Evolutionary conservation across 2,113 vertebrate species (phyloP).

Genomic region (Epinephelus moara): DNA sequence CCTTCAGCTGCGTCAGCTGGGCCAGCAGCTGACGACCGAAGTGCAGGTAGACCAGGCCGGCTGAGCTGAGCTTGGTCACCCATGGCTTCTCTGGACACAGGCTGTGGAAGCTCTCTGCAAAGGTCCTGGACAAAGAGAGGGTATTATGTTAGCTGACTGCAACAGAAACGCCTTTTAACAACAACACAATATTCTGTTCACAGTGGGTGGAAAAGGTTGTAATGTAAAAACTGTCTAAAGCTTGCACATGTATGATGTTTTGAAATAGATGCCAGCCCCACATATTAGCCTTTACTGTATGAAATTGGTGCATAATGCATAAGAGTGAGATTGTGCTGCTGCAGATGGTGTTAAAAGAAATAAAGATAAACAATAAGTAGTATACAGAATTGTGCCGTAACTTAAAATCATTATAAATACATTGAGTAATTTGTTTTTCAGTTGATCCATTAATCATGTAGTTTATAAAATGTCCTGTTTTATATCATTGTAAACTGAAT

Average conservation of each 20-base stretch:
- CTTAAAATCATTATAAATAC: background rate
- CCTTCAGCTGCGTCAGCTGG: slow-evolving; percentile 83
- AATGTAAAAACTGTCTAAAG: background rate
- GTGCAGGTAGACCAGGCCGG: slow-evolving; percentile 92
- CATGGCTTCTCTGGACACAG: slow-evolving; percentile 91
- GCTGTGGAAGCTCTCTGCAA: slow-evolving; percentile 89
- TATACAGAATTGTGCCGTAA: too few relatives aligned
- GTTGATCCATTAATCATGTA: background rate
- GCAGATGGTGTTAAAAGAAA: too few relatives aligned
- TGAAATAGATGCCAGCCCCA: background rate
- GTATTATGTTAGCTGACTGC: background rate
- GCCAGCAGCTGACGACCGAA: slow-evolving; percentile 90
- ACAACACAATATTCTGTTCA: background rate
- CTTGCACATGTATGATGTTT: background rate
- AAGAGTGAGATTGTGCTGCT: too few relatives aligned
- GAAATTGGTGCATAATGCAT: background rate
- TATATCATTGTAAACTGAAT: background rate
- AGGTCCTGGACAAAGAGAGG: slow-evolving; percentile 83
- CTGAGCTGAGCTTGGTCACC: slow-evolving; percentile 96
- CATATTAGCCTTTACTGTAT: background rate
- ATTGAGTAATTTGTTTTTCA: too few relatives aligned
- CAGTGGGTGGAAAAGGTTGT: background rate
- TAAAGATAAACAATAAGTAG: too few relatives aligned
- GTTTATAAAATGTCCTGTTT: background rate
- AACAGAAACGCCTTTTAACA: fast-evolving